These are phyloP conservation scores for Mormoops blainvillei DNA, from an alignment of 2,113 vertebrate species.

Conservation along the genomic window DNA sequence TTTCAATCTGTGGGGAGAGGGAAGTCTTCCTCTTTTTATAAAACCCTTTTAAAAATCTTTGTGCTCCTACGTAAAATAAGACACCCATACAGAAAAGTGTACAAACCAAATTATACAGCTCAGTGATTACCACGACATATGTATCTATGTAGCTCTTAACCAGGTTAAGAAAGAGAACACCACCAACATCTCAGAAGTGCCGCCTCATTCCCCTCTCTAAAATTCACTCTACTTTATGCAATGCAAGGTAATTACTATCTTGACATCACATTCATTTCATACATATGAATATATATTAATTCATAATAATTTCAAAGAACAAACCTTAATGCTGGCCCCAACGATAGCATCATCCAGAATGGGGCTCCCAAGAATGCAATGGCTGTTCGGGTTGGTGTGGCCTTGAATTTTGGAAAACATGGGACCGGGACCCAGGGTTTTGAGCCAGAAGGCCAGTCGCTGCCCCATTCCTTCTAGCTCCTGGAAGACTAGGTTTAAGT, in stretches of 20 bases:
- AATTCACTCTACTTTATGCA: neutral
- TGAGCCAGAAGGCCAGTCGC: too few species aligned
- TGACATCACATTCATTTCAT: neutral
- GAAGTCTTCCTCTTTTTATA: neutral
- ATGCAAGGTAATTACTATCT: neutral
- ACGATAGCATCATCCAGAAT: neutral
- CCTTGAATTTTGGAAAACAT: neutral
- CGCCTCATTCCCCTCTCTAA: neutral
- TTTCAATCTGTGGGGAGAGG: neutral
- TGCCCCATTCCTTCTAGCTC: too few species aligned
- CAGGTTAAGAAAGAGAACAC: neutral
- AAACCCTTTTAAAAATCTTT: neutral
- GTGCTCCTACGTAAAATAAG: neutral
- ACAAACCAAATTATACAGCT: neutral
- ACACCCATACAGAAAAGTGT: neutral
- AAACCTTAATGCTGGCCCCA: neutral
- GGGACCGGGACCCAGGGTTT: accelerated
- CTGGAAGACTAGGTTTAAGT: neutral
- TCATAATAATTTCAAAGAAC: neutral
- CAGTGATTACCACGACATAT: neutral
- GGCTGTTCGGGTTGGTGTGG: too few species aligned
- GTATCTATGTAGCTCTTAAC: neutral
- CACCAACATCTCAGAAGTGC: neutral
- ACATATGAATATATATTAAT: neutral
- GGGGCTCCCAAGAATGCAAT: neutral